These are phyloP conservation scores for Xiphorhynchus elegans DNA, from an alignment of 2,113 vertebrate species.

Conservation along the genomic window DNA sequence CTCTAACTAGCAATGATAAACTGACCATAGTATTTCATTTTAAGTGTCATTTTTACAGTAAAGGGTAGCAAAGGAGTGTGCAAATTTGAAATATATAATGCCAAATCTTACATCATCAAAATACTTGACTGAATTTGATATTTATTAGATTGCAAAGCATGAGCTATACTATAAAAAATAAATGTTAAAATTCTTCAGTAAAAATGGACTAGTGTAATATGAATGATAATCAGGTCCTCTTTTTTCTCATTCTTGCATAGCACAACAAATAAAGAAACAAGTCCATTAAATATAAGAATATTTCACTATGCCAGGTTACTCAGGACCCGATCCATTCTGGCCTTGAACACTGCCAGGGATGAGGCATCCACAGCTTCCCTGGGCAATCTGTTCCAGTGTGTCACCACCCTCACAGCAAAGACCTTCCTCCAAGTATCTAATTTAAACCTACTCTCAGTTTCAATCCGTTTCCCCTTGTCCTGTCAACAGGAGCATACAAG, in stretches of 20 bases:
- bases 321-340: neutral
- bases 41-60: neutral
- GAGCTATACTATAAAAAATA: neutral
- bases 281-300: neutral
- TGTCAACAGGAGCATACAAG: too few relatives aligned
- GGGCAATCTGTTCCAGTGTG: neutral
- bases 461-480: neutral
- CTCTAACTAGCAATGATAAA: neutral
- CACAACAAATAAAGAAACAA: neutral
- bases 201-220: neutral
- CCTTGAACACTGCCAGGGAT: neutral
- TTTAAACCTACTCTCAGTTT: neutral
- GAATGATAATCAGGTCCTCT: neutral
- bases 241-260: neutral
- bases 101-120: neutral
- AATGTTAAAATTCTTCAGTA: neutral
- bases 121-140: neutral
- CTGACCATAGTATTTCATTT: neutral
- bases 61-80: neutral
- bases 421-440: neutral
- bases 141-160: neutral
- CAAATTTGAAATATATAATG: neutral
- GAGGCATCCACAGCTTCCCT: neutral
- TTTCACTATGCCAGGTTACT: neutral
- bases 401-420: neutral